These are phyloP conservation scores for Halcyon smyrnensis DNA, from an alignment of 2,797 vertebrate species.

Conservation along the genomic window DNA sequence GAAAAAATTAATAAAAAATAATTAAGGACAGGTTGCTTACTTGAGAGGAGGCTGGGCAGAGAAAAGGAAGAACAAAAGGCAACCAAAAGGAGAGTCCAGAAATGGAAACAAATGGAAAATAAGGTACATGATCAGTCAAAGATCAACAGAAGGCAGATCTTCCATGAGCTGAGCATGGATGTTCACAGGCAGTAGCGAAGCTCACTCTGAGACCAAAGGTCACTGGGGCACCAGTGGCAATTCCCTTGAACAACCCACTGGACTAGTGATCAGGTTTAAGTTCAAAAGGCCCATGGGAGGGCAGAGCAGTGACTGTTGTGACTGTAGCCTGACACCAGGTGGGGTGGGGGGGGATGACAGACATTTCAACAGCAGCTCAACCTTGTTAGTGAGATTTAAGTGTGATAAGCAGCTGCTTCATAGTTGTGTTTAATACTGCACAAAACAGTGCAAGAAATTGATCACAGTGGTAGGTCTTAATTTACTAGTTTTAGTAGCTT, in stretches of 20 bases:
- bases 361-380: neutral
- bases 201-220: neutral
- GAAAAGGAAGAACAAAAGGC: neutral
- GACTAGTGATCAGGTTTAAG: neutral
- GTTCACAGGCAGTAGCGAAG: neutral
- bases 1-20: neutral
- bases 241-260: neutral
- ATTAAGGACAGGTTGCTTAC: neutral
- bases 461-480: neutral
- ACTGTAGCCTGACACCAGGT: neutral
- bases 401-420: neutral
- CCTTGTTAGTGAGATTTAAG: neutral
- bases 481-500: neutral
- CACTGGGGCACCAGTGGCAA: neutral
- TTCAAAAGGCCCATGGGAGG: neutral
- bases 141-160: neutral
- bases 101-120: neutral
- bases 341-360: neutral
- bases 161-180: neutral
- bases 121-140: neutral
- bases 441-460: neutral
- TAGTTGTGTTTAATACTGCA: neutral
- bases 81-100: neutral
- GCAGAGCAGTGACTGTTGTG: neutral
- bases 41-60: neutral